Conservation (phyloP, 2,113 vertebrate species). For the Equus przewalskii region DNA sequence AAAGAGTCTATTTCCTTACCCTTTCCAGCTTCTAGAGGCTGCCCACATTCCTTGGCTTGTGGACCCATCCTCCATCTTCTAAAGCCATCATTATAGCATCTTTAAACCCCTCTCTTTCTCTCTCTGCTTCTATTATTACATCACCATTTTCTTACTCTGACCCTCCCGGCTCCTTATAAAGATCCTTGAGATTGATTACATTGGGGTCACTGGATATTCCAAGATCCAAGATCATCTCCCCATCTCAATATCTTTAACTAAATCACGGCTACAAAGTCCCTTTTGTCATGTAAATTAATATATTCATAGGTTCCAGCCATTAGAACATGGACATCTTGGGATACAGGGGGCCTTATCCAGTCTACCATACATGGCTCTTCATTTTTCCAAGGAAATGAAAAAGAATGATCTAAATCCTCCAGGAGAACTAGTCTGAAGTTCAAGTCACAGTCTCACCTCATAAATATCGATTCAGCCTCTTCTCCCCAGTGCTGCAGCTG, state of each 20-base stretch:
- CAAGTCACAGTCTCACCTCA: neutral
- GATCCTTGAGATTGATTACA: neutral
- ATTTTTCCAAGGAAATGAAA: constrained; percentile 56
- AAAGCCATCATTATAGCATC: neutral
- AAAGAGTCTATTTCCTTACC: neutral
- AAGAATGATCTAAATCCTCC: constrained; percentile 37
- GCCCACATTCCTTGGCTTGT: neutral
- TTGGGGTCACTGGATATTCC: neutral
- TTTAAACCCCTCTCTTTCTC: neutral
- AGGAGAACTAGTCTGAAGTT: constrained; percentile 53
- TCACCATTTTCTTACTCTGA: neutral
- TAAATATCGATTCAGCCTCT: constrained; percentile 4
- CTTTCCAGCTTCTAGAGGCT: neutral
- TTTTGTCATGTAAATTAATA: neutral
- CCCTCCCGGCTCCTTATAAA: neutral
- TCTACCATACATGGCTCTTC: neutral
- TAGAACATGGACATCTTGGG: neutral
- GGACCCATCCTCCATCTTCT: neutral
- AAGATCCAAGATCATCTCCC: neutral
- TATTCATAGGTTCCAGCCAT: neutral
- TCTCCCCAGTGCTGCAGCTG: neutral
- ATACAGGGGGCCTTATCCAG: neutral
- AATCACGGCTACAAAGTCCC: neutral
- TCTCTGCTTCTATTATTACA: neutral
- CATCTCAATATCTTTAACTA: neutral